Evolutionary conservation across 2,797 vertebrate species (phyloP), one percentile per base, ranked within the genome.

Genomic region (Furcifer pardalis): DNA sequence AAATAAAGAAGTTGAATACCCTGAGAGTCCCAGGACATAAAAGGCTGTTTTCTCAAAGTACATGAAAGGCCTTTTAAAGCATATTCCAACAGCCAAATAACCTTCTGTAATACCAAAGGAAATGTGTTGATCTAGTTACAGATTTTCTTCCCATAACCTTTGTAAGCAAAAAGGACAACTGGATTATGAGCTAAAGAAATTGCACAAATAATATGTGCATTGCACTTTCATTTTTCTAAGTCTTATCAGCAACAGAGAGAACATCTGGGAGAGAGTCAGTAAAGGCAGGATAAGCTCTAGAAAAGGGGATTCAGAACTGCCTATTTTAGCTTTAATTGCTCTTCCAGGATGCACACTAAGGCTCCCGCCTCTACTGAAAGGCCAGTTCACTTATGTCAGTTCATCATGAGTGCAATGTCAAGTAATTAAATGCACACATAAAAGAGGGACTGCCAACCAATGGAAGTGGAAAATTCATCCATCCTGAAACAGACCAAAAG

Each of bases 11-110:
- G 60, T 82, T 84, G 84, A 90, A 81, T 82, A 89, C 80, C 77
- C 73, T n/a, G 83, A 91, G 84, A 91, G 82, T 84, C 72, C 60
- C 72, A 83, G 66, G 59, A 86, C 88, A 91, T 89, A 87, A 92
- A 92, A 92, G 76, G 71, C 17, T 76, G 35, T 46, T 89, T 92
- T 87, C 86, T 72, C 65, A 44, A 84, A 30, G 52, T 88, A 77
- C 60, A 85, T 56, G 63, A 89, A 91, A 91, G 80, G 0, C 56
- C 72, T 83, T 88, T 65, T 75, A 59, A 25, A 90, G 89, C 60
- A 83, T 91, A 80, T 76, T 87, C 68, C 32, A 86, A 87, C 49
- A 68, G 25, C 32, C 72, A 90, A 89, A 88, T 12, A 44, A 25
- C 42, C 42, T 7, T 82, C 46, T 44, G 72, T 56, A 83, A 74